Conservation (phyloP, 2,888 invertebrate species). For the Zygothrica quintamaculata region DNA sequence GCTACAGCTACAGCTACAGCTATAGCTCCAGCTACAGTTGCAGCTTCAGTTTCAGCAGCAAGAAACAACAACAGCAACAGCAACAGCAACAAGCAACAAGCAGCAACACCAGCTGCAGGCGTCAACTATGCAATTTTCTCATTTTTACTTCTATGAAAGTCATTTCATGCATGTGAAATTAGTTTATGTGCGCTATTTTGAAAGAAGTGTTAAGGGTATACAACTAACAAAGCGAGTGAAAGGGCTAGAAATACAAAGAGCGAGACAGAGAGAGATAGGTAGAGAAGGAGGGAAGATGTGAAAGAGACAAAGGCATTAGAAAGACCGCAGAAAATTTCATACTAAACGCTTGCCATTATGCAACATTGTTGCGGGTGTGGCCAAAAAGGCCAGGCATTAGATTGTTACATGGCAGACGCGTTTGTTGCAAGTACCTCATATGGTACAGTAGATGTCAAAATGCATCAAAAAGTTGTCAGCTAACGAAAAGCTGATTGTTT, state of each 20-base stretch:
- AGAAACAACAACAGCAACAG: conserved; percentile 18
- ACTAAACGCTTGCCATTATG: conserved; percentile 73
- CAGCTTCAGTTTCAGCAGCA: neutral
- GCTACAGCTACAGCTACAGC: too few species aligned
- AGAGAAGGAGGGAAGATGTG: neutral
- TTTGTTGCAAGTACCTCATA: too few species aligned
- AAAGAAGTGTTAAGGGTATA: conserved; percentile 41
- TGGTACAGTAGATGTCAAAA: too few species aligned
- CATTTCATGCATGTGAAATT: conserved; percentile 78
- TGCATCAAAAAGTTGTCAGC: neutral
- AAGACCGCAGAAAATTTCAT: conserved; percentile 65
- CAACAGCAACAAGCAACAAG: too few species aligned
- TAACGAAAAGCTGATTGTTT: neutral
- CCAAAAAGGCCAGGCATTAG: neutral
- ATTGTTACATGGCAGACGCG: too few species aligned
- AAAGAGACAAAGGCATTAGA: conserved; percentile 34
- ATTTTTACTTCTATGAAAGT: conserved; percentile 66
- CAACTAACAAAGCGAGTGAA: too few species aligned
- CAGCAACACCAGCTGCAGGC: conserved; percentile 27
- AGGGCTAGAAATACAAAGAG: neutral
- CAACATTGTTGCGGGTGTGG: conserved; percentile 65
- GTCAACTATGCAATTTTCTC: conserved; percentile 61
- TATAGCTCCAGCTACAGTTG: neutral
- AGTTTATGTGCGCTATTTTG: conserved; percentile 77
- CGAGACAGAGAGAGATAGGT: neutral